Evolutionary conservation across 2,888 invertebrate species (phyloP).

Genomic region (Callosobruchus maculatus): DNA sequence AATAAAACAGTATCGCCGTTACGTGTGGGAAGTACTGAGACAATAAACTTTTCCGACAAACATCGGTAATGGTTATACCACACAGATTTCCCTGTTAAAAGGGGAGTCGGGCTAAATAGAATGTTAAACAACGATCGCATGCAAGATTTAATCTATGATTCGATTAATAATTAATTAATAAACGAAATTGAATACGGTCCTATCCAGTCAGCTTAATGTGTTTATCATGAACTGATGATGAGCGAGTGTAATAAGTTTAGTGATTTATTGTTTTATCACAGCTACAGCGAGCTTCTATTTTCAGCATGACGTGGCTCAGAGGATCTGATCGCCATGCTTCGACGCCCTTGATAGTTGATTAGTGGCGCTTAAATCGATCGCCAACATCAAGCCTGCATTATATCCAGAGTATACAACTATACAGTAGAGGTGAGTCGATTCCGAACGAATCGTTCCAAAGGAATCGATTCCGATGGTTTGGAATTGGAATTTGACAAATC

Average conservation of each 20-base stretch:
- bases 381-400: not conserved
- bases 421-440: too few species aligned
- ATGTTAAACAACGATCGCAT: not conserved
- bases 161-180: not conserved
- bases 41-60: not conserved
- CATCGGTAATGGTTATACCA: not conserved
- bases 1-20: too few species aligned
- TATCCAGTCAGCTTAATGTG: not conserved
- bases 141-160: not conserved
- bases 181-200: not conserved
- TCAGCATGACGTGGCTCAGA: not conserved
- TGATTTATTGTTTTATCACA: not conserved
- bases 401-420: not conserved
- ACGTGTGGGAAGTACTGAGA: too few species aligned
- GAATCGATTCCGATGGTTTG: too few species aligned
- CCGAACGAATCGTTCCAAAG: too few species aligned
- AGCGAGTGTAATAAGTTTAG: not conserved
- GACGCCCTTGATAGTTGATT: not conserved
- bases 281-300: not conserved
- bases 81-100: not conserved
- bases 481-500: too few species aligned
- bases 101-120: not conserved
- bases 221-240: not conserved
- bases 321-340: not conserved
- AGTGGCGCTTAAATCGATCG: not conserved